Evolutionary conservation across 1,140 invertebrate genomes (phyloP).

Genomic region (Orchestia grillus): DNA sequence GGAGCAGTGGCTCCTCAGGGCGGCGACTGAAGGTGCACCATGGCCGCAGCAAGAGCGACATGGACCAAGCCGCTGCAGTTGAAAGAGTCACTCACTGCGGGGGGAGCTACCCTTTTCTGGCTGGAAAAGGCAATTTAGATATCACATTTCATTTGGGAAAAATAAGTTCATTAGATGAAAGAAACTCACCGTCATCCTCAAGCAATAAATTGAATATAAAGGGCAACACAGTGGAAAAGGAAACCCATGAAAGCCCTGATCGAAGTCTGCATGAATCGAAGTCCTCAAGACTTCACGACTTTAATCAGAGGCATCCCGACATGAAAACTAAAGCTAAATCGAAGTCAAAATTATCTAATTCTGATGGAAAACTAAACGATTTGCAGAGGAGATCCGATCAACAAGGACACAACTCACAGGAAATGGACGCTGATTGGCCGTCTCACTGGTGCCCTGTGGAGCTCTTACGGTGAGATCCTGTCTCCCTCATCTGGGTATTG

Average conservation of each 20-base stretch:
- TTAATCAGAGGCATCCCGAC: background rate
- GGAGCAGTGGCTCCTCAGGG: background rate
- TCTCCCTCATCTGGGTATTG: background rate
- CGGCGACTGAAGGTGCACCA: background rate
- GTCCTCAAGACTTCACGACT: background rate
- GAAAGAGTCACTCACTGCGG: background rate
- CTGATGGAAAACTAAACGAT: background rate
- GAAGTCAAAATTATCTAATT: background rate
- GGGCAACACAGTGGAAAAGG: background rate
- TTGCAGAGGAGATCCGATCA: background rate
- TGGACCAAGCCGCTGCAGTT: background rate
- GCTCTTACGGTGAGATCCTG: background rate
- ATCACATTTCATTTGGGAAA: background rate
- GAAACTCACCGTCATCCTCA: background rate
- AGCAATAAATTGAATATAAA: background rate
- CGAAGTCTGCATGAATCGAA: background rate
- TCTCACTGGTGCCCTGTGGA: background rate
- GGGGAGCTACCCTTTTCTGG: background rate
- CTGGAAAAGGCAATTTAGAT: background rate
- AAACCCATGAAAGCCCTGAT: background rate
- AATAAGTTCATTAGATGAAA: background rate
- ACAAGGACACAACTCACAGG: background rate
- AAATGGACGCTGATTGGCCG: background rate
- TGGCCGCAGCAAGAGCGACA: background rate
- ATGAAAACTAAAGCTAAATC: background rate